Evolutionary conservation across 1,140 invertebrate genomes (phyloP).

Genomic region (Neelides sp.): DNA sequence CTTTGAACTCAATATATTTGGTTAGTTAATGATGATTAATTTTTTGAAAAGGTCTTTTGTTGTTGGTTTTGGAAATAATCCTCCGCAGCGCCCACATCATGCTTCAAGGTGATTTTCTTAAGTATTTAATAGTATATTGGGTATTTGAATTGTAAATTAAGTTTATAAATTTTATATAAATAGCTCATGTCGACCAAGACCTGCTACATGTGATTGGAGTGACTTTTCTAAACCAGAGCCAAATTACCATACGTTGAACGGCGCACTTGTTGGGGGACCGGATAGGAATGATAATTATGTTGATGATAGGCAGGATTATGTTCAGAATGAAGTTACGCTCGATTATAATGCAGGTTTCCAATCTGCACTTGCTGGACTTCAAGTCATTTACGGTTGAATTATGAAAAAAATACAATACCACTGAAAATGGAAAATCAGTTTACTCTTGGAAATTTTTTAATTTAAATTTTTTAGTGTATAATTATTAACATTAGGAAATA

Average conservation of each 20-base stretch:
- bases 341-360: conserved; percentile 49
- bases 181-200: conserved; percentile 42
- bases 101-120: conserved; percentile 1
- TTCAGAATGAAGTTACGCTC: conserved; percentile 46
- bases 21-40: no score
- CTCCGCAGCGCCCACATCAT: conserved; percentile 31
- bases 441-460: no score
- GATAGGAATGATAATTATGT: conserved; percentile 42
- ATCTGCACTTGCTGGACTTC: conserved; percentile 14
- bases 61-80: conserved; percentile 39
- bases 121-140: neutral
- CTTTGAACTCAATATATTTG: no score
- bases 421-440: no score
- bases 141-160: no score
- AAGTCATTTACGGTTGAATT: neutral
- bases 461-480: no score
- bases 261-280: conserved; percentile 46
- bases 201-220: conserved; percentile 42
- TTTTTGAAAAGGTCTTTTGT: no score
- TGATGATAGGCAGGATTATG: conserved; percentile 42
- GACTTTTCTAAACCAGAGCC: conserved; percentile 37
- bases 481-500: no score
- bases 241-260: conserved; percentile 44
- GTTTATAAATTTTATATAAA: neutral
- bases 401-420: neutral